phyloP scores from a whole-genome alignment of 2,797 vertebrate species.

The Pangasius larnaudii region DNA sequence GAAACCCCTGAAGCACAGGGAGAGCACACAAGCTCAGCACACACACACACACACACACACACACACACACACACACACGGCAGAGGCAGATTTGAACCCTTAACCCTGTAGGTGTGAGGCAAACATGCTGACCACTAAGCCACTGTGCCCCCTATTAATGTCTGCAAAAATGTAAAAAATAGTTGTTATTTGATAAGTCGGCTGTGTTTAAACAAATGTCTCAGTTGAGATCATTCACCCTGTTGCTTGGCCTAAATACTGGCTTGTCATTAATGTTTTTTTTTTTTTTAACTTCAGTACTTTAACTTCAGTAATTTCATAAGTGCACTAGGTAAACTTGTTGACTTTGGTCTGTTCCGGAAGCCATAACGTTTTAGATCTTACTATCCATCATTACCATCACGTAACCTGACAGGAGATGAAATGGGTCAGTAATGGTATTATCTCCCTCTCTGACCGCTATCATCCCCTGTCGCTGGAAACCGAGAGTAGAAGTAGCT shows the following conservation, averaged over 20 bases:
- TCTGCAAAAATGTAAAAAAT: neutral
- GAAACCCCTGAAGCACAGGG: no score
- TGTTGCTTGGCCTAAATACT: neutral
- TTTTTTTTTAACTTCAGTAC: neutral
- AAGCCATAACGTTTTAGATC: neutral
- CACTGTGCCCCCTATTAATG: no score
- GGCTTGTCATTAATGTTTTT: neutral
- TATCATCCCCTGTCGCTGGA: slow-evolving; percentile 61
- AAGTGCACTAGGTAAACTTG: neutral
- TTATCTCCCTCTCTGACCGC: slow-evolving; percentile 61
- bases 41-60: no score
- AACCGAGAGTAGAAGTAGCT: slow-evolving; percentile 59
- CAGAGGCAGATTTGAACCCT: no score
- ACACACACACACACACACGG: no score
- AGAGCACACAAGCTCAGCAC: no score
- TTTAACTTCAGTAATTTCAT: no score
- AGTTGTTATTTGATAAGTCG: neutral
- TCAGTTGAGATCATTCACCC: neutral
- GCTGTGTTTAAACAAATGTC: neutral
- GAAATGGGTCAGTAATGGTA: slow-evolving; percentile 67
- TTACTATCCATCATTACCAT: neutral
- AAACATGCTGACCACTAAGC: no score
- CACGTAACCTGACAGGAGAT: slow-evolving; percentile 57
- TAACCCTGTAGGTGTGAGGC: no score
- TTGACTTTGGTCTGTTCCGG: neutral